Evolutionary conservation across 1,140 invertebrate species (phyloP).

Genomic region (Drosophila athabasca): DNA sequence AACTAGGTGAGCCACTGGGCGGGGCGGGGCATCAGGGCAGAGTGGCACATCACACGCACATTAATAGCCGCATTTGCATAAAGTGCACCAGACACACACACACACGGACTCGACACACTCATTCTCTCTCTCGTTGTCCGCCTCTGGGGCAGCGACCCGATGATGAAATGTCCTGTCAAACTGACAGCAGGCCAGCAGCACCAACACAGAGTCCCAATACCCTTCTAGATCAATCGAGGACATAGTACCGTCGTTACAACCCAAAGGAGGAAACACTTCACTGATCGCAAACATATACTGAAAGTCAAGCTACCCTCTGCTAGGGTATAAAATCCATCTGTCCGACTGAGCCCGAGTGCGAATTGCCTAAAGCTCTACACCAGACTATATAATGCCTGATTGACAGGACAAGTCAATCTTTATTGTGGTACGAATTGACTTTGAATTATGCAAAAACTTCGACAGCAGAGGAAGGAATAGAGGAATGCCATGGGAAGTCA

Average conservation of each 20-base stretch:
- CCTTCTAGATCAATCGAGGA: too few relatives aligned
- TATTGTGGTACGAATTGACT: not conserved
- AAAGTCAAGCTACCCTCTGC: too few relatives aligned
- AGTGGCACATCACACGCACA: conserved; percentile 29
- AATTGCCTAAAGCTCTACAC: conserved; percentile 34
- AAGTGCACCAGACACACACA: conserved; percentile 25
- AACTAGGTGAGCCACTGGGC: not conserved
- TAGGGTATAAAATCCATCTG: conserved; percentile 35
- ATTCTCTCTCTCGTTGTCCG: conserved; percentile 30
- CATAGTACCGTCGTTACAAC: too few relatives aligned
- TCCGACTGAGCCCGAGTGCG: conserved; percentile 39
- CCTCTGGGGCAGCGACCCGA: conserved; percentile 22
- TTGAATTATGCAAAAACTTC: conserved; percentile 40
- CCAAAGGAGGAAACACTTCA: too few relatives aligned
- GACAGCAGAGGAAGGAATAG: conserved; percentile 1
- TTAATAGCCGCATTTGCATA: conserved; percentile 80
- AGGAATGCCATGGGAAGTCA: not conserved
- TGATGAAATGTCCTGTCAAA: conserved; percentile 59
- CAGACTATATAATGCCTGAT: conserved; percentile 48
- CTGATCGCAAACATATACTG: too few relatives aligned
- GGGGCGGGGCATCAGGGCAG: not conserved
- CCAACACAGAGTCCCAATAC: too few relatives aligned
- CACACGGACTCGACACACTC: conserved; percentile 4
- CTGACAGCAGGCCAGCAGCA: conserved; percentile 39
- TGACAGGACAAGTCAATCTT: conserved; percentile 33